Base-by-base conservation (phyloP, 2,888 invertebrate genomes). In the Eledone cirrhosa region DNA sequence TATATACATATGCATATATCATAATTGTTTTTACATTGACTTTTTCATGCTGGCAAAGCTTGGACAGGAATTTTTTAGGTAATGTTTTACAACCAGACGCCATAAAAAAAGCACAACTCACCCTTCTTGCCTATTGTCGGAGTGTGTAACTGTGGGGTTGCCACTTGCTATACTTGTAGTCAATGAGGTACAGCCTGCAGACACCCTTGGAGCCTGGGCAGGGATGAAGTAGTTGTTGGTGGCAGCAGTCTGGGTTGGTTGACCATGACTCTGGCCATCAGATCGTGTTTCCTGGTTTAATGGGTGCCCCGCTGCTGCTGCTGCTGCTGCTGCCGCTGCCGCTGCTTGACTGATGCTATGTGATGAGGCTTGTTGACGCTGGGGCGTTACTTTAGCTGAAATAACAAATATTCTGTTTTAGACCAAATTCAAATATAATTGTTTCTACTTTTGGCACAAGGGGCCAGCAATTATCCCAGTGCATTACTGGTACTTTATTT, bases 371-470 rank as follows among this genome's bases (percentile, higher is more conserved):
- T 83, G 85, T 80, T 86, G 87, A 72, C 88, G 80, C 53, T 87
- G 87, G 14, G 88, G 87, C 19, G 86, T 85, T 24, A 88, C 87
- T 84, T 87, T 88, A 48, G 88, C 88, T 87, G 82, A 19, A 83
- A 77, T 67, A 48, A 27, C 2, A 77, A 33, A 33, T 3, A 48
- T 11, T 8, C 11, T 41, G n/a, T n/a, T 41, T 41, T 41, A 41
- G 41, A 41, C 41, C n/a, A n/a, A n/a, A n/a, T n/a, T n/a, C n/a
- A n/a, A n/a, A n/a, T n/a, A n/a, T n/a, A n/a, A n/a, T n/a, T n/a
- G n/a, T n/a, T n/a, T n/a, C n/a, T n/a, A n/a, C n/a, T n/a, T n/a
- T n/a, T n/a, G n/a, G n/a, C n/a, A n/a, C n/a, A n/a, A n/a, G n/a
- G n/a, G n/a, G n/a, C n/a, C n/a, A n/a, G n/a, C n/a, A n/a, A n/a